Conservation (phyloP, 2,888 invertebrate genomes). For the Agonopterix subpropinquella region DNA sequence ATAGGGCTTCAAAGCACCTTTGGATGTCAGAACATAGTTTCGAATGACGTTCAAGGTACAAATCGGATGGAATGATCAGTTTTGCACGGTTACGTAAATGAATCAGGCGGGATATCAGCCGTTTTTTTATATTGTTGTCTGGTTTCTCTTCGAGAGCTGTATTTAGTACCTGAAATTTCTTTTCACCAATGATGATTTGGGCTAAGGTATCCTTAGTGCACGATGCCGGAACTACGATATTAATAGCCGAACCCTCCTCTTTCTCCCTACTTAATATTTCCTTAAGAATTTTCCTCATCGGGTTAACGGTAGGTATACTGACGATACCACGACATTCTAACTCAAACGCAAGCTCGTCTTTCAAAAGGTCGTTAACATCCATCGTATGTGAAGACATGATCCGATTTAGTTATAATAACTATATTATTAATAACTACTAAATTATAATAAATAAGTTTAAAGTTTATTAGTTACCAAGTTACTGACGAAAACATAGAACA, state of each 20-base stretch:
- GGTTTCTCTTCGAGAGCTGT: background rate
- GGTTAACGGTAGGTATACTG: background rate
- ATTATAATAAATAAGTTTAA: background rate
- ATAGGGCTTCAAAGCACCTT: background rate
- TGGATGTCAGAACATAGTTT: background rate
- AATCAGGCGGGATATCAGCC: background rate
- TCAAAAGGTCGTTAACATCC: conserved; percentile 1
- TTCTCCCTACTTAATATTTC: conserved; percentile 1
- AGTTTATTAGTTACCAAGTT: background rate
- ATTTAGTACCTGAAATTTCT: background rate
- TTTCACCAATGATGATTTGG: background rate
- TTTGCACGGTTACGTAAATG: conserved; percentile 2
- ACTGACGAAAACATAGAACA: background rate
- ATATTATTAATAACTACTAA: background rate
- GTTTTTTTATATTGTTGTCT: background rate
- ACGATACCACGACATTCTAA: background rate
- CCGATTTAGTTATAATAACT: background rate
- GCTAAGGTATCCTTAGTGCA: background rate
- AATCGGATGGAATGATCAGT: background rate
- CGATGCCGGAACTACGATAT: background rate
- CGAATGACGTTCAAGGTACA: background rate
- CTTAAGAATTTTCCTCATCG: conserved; percentile 1
- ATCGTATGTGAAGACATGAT: background rate
- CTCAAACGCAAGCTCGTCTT: conserved; percentile 5
- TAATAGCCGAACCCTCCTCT: background rate